Percentiles rank a stretch among this genome's conserved stretches.
phyloP scores from a whole-genome alignment of 92 coral and sea anemone genomes.

The Paragorgia papillata region DNA sequence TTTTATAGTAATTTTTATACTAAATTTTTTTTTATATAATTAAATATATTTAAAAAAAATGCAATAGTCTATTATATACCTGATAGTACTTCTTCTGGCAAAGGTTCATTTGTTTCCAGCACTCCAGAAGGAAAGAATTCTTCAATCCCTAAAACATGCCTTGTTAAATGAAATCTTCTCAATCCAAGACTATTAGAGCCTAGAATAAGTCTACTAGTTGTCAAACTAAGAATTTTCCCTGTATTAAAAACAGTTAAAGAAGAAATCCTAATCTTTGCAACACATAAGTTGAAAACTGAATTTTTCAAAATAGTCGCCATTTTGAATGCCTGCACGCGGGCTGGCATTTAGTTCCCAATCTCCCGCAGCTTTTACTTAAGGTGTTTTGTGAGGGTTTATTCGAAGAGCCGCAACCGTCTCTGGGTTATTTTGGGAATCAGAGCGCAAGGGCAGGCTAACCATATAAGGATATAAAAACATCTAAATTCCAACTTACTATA shows the following conservation, averaged over 20 bases:
- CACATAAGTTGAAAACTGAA: background rate
- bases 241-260: background rate
- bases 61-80: conserved; percentile 43
- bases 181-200: background rate
- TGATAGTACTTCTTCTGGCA: conserved; percentile 86
- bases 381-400: background rate
- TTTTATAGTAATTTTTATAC: background rate
- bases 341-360: background rate
- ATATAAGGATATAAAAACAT: too few relatives aligned
- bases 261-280: background rate
- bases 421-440: too few relatives aligned
- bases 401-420: too few relatives aligned
- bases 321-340: too few relatives aligned
- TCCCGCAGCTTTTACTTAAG: background rate
- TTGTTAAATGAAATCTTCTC: conserved; percentile 4
- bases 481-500: too few relatives aligned
- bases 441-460: too few relatives aligned
- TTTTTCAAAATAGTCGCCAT: background rate
- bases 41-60: background rate
- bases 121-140: conserved; percentile 94
- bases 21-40: background rate
- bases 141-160: conserved; percentile 63
- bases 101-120: conserved; percentile 76
- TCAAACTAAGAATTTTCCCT: background rate
- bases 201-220: background rate